Percentiles rank a stretch among this genome's conserved stretches.
Evolutionary conservation across 2,888 invertebrate genomes (phyloP).

Genomic region (Andrena chrysosceles): DNA sequence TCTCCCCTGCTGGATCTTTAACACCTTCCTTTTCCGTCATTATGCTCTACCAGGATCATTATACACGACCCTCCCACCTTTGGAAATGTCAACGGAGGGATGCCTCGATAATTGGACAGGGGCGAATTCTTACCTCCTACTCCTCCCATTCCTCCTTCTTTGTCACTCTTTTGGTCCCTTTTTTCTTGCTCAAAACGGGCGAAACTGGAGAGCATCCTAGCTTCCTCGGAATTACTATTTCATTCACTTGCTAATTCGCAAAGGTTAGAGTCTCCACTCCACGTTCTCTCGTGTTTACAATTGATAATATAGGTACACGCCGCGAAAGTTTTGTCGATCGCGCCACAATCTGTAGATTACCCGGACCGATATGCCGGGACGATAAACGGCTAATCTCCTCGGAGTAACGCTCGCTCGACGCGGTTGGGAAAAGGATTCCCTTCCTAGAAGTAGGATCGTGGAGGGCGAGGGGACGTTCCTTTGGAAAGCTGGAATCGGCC

Average conservation of each 20-base stretch:
- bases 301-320: not conserved
- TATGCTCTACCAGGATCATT: conserved; percentile 27
- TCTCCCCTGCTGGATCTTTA: conserved; percentile 31
- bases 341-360: not conserved
- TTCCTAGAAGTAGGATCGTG: conserved; percentile 5
- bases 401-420: not conserved
- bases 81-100: conserved; percentile 45
- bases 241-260: no score
- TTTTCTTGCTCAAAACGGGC: no score
- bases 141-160: not conserved
- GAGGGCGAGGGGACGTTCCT: not conserved
- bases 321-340: not conserved
- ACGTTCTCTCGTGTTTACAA: no score
- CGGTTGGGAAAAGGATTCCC: not conserved
- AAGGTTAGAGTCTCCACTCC: no score
- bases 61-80: conserved; percentile 38
- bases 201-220: no score
- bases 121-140: not conserved
- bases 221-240: no score
- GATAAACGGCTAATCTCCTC: conserved; percentile 10
- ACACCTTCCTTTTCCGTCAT: conserved; percentile 33
- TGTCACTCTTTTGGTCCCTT: no score
- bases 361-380: not conserved
- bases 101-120: conserved; percentile 42
- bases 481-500: conserved; percentile 49